Evolutionary conservation across 1,140 invertebrate species (phyloP), one percentile per base, ranked within the genome.

Genomic region (Capitella teleta): DNA sequence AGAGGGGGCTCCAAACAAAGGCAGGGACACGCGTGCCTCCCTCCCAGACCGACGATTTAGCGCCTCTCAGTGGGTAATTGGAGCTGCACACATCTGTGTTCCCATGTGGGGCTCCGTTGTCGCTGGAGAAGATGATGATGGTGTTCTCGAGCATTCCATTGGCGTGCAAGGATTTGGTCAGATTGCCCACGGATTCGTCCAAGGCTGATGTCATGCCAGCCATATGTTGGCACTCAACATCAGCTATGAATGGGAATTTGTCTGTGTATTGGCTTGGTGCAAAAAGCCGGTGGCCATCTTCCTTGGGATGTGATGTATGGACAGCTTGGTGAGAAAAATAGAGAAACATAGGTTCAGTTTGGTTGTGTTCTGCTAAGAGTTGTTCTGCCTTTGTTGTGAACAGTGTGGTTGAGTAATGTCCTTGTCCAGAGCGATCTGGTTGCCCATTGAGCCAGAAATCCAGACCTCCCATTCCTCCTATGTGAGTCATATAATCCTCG

Each of bases 1-100:
- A 72, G 75, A 82, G 82, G 36, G 85, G 77, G 5, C 82, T 85
- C 85, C 86, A 90, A 51, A 93, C 70, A 14, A 86, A 80, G 0
- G 84, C 84, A 0, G 79, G 76, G 1, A 82, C 82, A 56, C 86
- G 75, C 0, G 92, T 81, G 0, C 91, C 90, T 24, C 91, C 92
- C 77, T 96, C 87, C 83, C 83, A 91, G 6, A 87, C 64, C 1
- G 85, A 87, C 49, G 80, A 78, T 73, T 94, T 93, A 12, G 80
- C 74, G 16, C 70, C 72, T 44, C 66, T 68, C 52, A 16, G n/a
- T n/a, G n/a, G n/a, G n/a, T n/a, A n/a, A n/a, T 86, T 92, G 1
- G 87, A 89, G 19, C 82, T 80, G 71, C 93, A 94, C 3, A 78
- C 64, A 66, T 92, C 86, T 64, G 89, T 92, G 2, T 67, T 73